Conservation (phyloP, 2,888 invertebrate genomes). For the Sialis fuliginosa region DNA sequence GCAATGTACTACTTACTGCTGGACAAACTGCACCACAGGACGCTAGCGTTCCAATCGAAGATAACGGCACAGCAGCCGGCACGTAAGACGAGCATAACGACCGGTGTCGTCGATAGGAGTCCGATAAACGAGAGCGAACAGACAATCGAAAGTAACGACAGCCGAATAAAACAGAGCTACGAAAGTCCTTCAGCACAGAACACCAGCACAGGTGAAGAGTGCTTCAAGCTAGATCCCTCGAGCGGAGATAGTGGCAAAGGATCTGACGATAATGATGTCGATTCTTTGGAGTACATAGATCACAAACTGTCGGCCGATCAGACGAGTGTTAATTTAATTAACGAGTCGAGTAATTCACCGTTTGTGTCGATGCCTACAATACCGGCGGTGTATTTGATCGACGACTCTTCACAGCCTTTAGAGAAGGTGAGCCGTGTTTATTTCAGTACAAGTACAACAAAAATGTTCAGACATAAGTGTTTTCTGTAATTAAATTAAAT, state of each 20-base stretch:
- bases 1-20: constrained; percentile 84
- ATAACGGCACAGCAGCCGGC: constrained; percentile 26
- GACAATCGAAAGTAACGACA: not conserved
- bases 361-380: constrained; percentile 33
- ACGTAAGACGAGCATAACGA: constrained; percentile 45
- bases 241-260: constrained; percentile 1
- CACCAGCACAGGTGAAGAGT: not conserved
- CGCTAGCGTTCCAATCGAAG: constrained; percentile 30
- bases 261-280: constrained; percentile 1
- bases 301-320: not conserved
- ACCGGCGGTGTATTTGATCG: constrained; percentile 31
- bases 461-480: not conserved
- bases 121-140: constrained; percentile 1
- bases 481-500: not conserved
- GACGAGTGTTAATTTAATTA: constrained; percentile 9
- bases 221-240: not conserved
- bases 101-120: constrained; percentile 38
- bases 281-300: constrained; percentile 5
- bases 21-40: constrained; percentile 51
- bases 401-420: constrained; percentile 33
- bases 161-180: too few relatives aligned
- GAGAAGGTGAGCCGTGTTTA: constrained; percentile 36
- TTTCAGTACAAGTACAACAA: not conserved
- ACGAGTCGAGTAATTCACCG: constrained; percentile 23
- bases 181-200: too few relatives aligned